phyloP scores from a whole-genome alignment of 2,888 invertebrate species.

The Rambutsinella grinnellia region DNA sequence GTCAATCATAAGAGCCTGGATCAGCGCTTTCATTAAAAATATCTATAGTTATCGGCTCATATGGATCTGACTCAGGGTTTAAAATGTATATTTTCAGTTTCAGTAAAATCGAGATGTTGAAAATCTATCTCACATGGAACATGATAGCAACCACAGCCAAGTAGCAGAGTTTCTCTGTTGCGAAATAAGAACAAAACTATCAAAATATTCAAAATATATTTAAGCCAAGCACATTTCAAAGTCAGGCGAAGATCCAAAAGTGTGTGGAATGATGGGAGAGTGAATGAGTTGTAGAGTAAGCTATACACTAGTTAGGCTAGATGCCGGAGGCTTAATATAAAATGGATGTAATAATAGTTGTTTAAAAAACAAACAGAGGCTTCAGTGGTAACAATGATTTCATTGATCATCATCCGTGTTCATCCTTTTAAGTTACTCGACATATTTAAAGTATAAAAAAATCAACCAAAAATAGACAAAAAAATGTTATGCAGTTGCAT shows the following conservation, averaged over 20 bases:
- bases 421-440: neutral
- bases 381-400: neutral
- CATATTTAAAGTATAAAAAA: too few species aligned
- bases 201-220: too few species aligned
- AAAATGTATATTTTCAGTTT: constrained; percentile 5
- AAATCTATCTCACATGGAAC: too few species aligned
- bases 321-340: neutral
- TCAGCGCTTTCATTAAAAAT: constrained; percentile 47
- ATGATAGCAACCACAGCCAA: too few species aligned
- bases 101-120: neutral
- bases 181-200: too few species aligned
- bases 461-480: neutral
- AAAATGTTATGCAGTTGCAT: neutral
- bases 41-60: constrained; percentile 35
- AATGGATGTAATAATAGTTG: neutral
- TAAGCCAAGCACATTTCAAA: too few species aligned
- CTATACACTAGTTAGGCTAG: neutral
- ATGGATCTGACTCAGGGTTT: constrained; percentile 40
- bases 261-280: neutral
- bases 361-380: neutral
- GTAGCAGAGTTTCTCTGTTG: too few species aligned
- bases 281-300: neutral
- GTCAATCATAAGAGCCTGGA: constrained; percentile 43
- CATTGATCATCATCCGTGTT: neutral
- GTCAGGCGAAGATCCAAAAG: neutral